Conservation (phyloP, 2,888 invertebrate species). For the Uropetala carovei region DNA sequence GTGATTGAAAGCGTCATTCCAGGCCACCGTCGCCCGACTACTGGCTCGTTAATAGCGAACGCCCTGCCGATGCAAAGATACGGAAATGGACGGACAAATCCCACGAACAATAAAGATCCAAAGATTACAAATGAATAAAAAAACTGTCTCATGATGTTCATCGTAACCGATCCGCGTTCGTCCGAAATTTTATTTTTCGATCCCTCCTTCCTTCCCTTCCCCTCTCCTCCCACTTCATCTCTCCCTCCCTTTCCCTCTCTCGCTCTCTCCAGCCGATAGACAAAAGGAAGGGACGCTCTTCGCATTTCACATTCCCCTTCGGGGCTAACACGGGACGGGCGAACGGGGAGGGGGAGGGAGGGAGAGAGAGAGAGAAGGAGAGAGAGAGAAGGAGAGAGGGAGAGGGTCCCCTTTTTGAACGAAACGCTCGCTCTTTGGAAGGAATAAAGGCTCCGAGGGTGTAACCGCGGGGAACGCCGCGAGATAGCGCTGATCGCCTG, state of each 20-base stretch:
- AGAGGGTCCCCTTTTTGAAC: not conserved
- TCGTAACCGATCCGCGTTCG: constrained; percentile 13
- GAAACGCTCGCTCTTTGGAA: not conserved
- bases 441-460: not conserved
- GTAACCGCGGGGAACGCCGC: constrained; percentile 26
- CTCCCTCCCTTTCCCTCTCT: not conserved
- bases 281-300: not conserved
- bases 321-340: not conserved
- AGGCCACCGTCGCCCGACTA: not conserved
- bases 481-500: constrained; percentile 18
- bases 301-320: constrained; percentile 26
- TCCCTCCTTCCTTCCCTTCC: not conserved
- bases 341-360: not conserved
- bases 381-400: not conserved
- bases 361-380: not conserved
- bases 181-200: constrained; percentile 7
- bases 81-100: constrained; percentile 30
- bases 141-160: not conserved
- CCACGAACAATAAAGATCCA: constrained; percentile 44
- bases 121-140: constrained; percentile 49
- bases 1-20: constrained; percentile 44
- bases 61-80: constrained; percentile 29
- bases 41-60: constrained; percentile 38
- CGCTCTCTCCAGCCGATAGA: not conserved
- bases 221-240: not conserved